Evolutionary conservation across 2,888 invertebrate genomes (phyloP), one percentile per base, ranked within the genome.

Genomic region (Metallyticus violacea): DNA sequence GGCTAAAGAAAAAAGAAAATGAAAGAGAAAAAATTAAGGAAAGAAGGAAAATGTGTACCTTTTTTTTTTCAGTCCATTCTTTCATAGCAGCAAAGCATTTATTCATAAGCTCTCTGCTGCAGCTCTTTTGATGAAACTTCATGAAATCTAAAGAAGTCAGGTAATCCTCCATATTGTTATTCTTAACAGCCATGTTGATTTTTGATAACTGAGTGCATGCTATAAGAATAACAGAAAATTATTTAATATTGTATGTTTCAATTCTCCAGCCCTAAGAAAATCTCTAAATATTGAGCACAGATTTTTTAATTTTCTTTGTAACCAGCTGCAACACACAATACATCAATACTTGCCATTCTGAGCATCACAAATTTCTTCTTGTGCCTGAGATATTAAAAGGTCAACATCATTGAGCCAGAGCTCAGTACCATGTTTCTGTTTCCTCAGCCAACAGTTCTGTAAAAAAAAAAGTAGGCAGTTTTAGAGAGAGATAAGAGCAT

Each of bases 401-500:
- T 93, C 91, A 86, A 94, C 93, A 89, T 94, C 94, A 88, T 94
- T 94, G 83, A 93, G 91, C 94, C 94, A 94, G 6, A 95, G 91
- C 88, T 93, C 94, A 88, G 93, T 93, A 26, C 93, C 93, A 89
- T 94, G 93, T 1, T 89, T 86, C 62, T 88, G 77, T 27, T 79
- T 81, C 40, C 26, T 27, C 26, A 27, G 3, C 79, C 82, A 78
- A 28, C 80, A 9, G 7, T 76, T 30, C 86, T 80, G 29, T 86
- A 25, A 7, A 81, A 77, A 26, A 77, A 81, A 81, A 26, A 85
- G n/a, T 78, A n/a, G n/a, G n/a, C n/a, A n/a, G n/a, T n/a, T n/a
- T n/a, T n/a, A n/a, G n/a, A n/a, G n/a, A n/a, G n/a, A n/a, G n/a
- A n/a, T n/a, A n/a, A n/a, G n/a, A n/a, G n/a, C n/a, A n/a, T n/a